Evolutionary conservation across 2,113 vertebrate genomes (phyloP), one percentile per base, ranked within the genome.

Genomic region (Ondatra zibethicus): DNA sequence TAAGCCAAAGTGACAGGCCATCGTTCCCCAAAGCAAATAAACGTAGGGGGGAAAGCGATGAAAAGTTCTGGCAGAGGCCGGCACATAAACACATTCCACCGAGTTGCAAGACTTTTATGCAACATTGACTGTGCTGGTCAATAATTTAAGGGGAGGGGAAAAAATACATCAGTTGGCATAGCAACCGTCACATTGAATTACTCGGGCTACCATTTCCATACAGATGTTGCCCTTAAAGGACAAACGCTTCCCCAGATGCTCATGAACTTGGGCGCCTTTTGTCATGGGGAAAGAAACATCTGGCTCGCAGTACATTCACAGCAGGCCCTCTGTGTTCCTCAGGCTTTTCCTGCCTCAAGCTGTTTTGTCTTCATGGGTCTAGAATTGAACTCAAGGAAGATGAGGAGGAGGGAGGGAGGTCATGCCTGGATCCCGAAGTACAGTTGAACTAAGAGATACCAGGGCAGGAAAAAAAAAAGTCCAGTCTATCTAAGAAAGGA

Each of bases 111-210:
- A 92, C 93, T 97, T 97, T 96, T 98, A 97, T 95, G 97, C 97
- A 97, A 97, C 97, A 96, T 82, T 77, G 96, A 96, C 97, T 93
- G 92, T 78, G 97, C 95, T 96, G 63, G 97, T 98, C 98, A 98
- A 96, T 98, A 97, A 98, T 98, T 97, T 96, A 97, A 97, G 98
- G 96, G 97, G 96, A 95, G 97, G 98, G 89, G 75, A n/a, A 88
- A 39, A 88, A 97, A 98, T 72, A 66, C 33, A 29, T 47, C 55
- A 94, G 98, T 97, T 98, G 97, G 98, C 98, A 98, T 98, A 96
- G 98, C 98, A 98, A 98, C 98, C 97, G 98, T 98, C 98, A 97
- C 96, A 98, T 98, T 89, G 65, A 93, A 98, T 98, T 98, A 98
- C 96, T 97, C 47, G 52, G 98, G 95, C 98, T 94, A 96, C 93